Base-by-base conservation (phyloP, 2,888 invertebrate species). In the Pollenia griseotomentosa region DNA sequence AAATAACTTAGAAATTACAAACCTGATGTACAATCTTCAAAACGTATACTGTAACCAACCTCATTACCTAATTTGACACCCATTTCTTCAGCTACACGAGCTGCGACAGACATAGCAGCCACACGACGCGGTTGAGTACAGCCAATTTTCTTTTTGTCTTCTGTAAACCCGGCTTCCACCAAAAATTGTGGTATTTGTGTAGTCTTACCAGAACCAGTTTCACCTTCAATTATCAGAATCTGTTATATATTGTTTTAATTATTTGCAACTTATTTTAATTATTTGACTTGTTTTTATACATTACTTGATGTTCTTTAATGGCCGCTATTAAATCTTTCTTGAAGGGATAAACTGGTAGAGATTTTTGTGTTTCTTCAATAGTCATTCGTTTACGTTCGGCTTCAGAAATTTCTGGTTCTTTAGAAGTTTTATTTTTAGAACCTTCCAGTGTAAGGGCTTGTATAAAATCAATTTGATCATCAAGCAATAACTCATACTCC, bases 31-130 rank as follows among this genome's bases (percentile, higher is more conserved):
- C 99, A 99, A 93, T 99, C 99, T 94, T 99, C 99, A 94, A 99
- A 99, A 90, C 99, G 95, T 91, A 99, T 99, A 88, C 97, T 96
- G 90, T 97, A 97, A 6, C 97, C 97, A 70, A 97, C 97, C 94
- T 97, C 97, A 93, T 97, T 97, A 71, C 99, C 99, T 42, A 99
- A 94, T 94, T 99, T 99, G 0, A 98, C 97, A 89, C 96, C 96
- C 97, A 99, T 98, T 95, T 99, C 99, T 92, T 99, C 97, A 3
- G 99, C 98, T 1, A 99, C 99, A 92, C 99, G 95, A 5, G 99
- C 97, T 23, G 99, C 98, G 33, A 99, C 99, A n/a, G 98, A 98
- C 99, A 99, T 99, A 3, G 99, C 99, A 33, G 99, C 99, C 2
- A 99, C 99, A 93, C 99, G 95, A 88, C 99, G 95, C 0, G 99